A percentile compares a stretch with the other conserved stretches of the same genome.
These are phyloP conservation scores for Antheraea pernyi DNA, from an alignment of 1,140 invertebrate genomes.

Conservation along the genomic window DNA sequence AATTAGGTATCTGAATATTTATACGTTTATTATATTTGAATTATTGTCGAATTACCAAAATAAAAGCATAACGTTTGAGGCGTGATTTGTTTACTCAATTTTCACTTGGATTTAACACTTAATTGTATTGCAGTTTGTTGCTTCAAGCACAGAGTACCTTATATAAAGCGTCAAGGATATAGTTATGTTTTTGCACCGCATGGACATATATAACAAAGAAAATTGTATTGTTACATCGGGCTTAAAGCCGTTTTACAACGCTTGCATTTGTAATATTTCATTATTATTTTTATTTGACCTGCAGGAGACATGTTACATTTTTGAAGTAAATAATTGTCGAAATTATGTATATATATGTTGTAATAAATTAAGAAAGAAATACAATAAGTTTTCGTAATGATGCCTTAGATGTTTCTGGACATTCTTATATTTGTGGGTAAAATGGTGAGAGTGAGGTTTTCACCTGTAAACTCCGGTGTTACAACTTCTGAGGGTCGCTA, in stretches of 20 bases:
- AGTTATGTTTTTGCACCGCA: background rate
- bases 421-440: slow-evolving; percentile 32
- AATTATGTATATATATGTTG: slow-evolving; percentile 77
- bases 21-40: slow-evolving; percentile 30
- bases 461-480: background rate
- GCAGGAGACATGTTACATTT: slow-evolving; percentile 66
- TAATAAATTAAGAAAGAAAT: slow-evolving; percentile 76
- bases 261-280: background rate
- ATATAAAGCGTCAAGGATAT: no score
- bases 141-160: no score
- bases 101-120: background rate
- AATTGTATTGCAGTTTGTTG: background rate
- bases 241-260: slow-evolving; percentile 2
- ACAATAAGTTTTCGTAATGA: slow-evolving; percentile 75
- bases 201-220: background rate
- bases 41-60: slow-evolving; percentile 67
- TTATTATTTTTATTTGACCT: slow-evolving; percentile 50
- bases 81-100: background rate
- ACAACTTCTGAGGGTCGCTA: background rate
- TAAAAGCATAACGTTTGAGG: slow-evolving; percentile 31
- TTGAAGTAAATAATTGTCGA: slow-evolving; percentile 62
- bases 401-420: slow-evolving; percentile 62
- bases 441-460: background rate
- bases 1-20: background rate
- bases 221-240: background rate